Percentiles rank a stretch among this genome's conserved stretches.
These are phyloP conservation scores for Acropora tenuis DNA, from an alignment of 64 coral and sea anemone species.

Conservation along the genomic window DNA sequence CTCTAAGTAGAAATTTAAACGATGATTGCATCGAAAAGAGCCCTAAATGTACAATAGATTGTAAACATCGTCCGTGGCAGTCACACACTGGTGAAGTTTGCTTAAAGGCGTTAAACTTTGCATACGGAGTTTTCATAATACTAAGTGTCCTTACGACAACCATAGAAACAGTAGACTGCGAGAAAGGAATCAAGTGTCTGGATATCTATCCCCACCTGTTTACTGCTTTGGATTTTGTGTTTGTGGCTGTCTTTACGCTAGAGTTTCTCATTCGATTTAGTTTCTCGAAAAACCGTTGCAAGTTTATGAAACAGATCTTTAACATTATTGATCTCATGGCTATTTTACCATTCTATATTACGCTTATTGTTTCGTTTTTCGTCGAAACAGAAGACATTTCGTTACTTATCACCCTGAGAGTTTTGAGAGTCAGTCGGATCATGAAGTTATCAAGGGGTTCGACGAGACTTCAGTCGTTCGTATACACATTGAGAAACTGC, in stretches of 20 bases:
- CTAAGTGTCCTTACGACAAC: constrained; percentile 64
- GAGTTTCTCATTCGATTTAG: constrained; percentile 63
- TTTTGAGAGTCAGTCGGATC: constrained; percentile 67
- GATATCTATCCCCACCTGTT: constrained; percentile 38
- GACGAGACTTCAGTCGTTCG: constrained; percentile 59
- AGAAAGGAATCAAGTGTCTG: constrained; percentile 53
- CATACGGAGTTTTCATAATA: constrained; percentile 79
- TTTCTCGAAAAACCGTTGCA: constrained; percentile 34
- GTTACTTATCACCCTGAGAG: constrained; percentile 69
- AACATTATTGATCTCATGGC: constrained; percentile 74
- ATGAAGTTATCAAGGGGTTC: constrained; percentile 78
- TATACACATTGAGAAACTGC: constrained; percentile 65
- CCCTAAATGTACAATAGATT: constrained; percentile 1
- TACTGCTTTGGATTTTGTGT: constrained; percentile 48
- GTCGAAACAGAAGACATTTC: constrained; percentile 46
- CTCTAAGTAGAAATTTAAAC: neutral
- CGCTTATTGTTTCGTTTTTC: constrained; percentile 51
- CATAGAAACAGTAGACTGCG: constrained; percentile 72
- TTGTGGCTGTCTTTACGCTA: constrained; percentile 70
- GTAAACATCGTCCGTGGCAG: neutral
- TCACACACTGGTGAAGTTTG: neutral
- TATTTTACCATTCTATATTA: constrained; percentile 71
- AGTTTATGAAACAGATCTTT: constrained; percentile 65
- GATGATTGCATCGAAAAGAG: neutral
- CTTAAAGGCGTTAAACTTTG: neutral